phyloP scores from a whole-genome alignment of 2,113 vertebrate species.

The Notothenia coriiceps region DNA sequence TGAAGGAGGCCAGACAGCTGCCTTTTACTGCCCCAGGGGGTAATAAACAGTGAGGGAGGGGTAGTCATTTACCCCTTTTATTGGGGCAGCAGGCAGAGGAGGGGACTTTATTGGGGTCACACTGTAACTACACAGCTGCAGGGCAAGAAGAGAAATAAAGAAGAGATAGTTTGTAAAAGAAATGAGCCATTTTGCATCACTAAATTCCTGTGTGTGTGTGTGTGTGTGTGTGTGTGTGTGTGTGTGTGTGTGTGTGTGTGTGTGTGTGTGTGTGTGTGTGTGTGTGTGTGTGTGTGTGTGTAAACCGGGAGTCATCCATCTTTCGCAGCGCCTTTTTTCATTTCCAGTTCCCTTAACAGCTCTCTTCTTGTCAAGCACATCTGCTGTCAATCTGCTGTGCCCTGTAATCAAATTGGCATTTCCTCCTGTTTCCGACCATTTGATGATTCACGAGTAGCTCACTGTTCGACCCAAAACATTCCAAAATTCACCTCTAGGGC shows the following conservation, averaged over 20 bases:
- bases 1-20: conserved; percentile 82
- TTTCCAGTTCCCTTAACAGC: conserved; percentile 64
- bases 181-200: conserved; percentile 45
- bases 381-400: conserved; percentile 83
- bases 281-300: not conserved
- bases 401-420: conserved; percentile 82
- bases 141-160: conserved; percentile 65
- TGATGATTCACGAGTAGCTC: conserved; percentile 42
- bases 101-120: conserved; percentile 85
- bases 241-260: conserved; percentile 3
- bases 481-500: conserved; percentile 8
- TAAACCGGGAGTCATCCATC: conserved; percentile 42
- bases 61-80: conserved; percentile 84
- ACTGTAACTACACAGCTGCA: conserved; percentile 86
- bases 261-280: conserved; percentile 11
- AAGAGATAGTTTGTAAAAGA: conserved; percentile 43
- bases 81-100: conserved; percentile 79
- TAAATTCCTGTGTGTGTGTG: conserved; percentile 58
- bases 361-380: conserved; percentile 81
- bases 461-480: not conserved
- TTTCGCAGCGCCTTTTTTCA: conserved; percentile 34
- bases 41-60: conserved; percentile 84
- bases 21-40: conserved; percentile 86
- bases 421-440: conserved; percentile 72
- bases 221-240: conserved; percentile 8